Percentiles rank a stretch among this genome's conserved stretches.
Evolutionary conservation across 2,113 vertebrate genomes (phyloP).

Genomic region (Copsychus sechellarum): DNA sequence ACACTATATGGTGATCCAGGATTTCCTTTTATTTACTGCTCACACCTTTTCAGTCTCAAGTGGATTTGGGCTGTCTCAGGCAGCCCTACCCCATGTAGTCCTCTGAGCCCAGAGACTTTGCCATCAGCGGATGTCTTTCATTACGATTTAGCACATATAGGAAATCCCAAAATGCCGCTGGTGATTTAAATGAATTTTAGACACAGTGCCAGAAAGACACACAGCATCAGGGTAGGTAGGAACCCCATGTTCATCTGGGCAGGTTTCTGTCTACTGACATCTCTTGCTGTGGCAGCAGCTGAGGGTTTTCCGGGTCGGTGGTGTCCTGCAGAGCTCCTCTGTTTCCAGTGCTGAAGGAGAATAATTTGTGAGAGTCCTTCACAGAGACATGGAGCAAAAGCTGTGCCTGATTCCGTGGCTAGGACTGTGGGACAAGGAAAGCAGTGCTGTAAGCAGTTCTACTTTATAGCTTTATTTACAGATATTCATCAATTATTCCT

Average conservation of each 20-base stretch:
- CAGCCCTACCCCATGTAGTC: neutral
- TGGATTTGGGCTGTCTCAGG: conserved; percentile 14
- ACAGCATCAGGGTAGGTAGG: neutral
- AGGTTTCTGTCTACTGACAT: neutral
- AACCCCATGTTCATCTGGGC: neutral
- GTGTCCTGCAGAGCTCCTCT: neutral
- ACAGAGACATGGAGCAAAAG: neutral
- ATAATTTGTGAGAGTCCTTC: neutral
- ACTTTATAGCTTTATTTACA: neutral
- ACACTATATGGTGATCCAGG: neutral
- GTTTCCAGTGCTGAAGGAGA: neutral
- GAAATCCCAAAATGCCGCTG: neutral
- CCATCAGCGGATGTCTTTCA: neutral
- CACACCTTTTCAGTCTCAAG: conserved; percentile 43
- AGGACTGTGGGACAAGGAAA: neutral
- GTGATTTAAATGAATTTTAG: neutral
- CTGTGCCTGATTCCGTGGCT: fast-evolving
- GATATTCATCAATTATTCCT: neutral
- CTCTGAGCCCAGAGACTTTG: neutral
- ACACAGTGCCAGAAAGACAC: neutral
- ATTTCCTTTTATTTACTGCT: conserved; percentile 58
- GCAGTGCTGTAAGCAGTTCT: neutral
- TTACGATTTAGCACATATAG: neutral
- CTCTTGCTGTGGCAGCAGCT: neutral
- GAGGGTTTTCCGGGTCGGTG: neutral